Conservation (phyloP, 37 sponge, comb jelly and placozoan species). For the Beroe forskalii region DNA sequence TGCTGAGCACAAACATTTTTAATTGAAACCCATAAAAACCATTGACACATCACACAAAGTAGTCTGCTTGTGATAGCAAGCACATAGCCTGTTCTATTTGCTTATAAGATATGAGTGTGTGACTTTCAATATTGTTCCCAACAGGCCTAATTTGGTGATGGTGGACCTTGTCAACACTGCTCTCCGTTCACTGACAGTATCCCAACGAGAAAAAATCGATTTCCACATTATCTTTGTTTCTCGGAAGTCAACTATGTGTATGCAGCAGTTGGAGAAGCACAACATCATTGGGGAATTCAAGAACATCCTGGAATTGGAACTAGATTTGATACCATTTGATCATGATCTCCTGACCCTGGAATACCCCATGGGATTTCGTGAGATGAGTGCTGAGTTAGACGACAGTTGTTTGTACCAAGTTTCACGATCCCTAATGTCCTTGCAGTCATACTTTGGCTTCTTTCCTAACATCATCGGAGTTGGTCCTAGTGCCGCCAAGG, state of each 20-base stretch:
- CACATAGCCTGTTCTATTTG: too few relatives aligned
- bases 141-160: conserved; percentile 40
- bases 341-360: conserved; percentile 84
- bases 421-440: conserved; percentile 77
- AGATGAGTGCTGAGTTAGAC: conserved; percentile 60
- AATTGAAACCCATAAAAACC: not conserved
- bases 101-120: too few relatives aligned
- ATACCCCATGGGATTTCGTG: conserved; percentile 71
- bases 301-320: conserved; percentile 73
- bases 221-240: conserved; percentile 79
- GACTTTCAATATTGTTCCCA: too few relatives aligned
- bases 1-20: too few relatives aligned
- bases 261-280: conserved; percentile 68
- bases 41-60: not conserved
- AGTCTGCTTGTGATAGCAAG: too few relatives aligned
- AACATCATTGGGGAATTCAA: conserved; percentile 67
- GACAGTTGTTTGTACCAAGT: conserved; percentile 66
- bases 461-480: conserved; percentile 88
- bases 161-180: conserved; percentile 23
- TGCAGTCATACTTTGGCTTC: conserved; percentile 86
- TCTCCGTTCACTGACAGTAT: conserved; percentile 20
- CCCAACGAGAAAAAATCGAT: conserved; percentile 31
- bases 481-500: conserved; percentile 75
- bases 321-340: conserved; percentile 88
- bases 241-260: conserved; percentile 70